These are phyloP conservation scores for Varanus salvator DNA, from an alignment of 2,113 vertebrate species.

Conservation along the genomic window DNA sequence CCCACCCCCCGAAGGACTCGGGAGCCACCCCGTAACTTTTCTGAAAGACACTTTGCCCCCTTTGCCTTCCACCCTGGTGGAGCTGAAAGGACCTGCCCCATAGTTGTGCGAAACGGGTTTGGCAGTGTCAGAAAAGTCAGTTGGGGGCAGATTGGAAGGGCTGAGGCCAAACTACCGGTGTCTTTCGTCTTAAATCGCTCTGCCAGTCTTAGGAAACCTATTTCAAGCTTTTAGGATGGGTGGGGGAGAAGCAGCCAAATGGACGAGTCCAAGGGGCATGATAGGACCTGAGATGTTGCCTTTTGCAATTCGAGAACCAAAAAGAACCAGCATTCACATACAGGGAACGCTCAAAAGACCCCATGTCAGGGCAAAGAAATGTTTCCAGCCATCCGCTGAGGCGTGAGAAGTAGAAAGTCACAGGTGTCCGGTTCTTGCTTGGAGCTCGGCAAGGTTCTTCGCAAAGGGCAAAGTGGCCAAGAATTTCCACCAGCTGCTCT, in stretches of 20 bases:
- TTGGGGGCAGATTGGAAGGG: no score
- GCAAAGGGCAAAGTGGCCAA: not conserved
- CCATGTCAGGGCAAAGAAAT: not conserved
- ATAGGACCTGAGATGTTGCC: not conserved
- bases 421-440: not conserved
- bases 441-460: not conserved
- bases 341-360: not conserved
- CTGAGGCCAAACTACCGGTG: no score
- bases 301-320: not conserved
- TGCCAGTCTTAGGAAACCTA: no score
- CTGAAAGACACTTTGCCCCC: not conserved
- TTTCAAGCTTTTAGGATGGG: no score
- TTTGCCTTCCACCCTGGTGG: not conserved
- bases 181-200: no score
- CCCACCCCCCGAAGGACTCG: not conserved
- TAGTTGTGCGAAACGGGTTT: no score
- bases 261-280: no score
- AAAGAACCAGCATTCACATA: not conserved
- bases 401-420: not conserved
- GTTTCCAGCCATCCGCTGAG: no score
- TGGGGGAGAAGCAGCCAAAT: no score
- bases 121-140: no score
- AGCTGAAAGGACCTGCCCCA: not conserved
- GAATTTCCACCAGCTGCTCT: not conserved
- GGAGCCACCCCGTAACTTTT: not conserved